Evolutionary conservation across 37 sponge, comb jelly and placozoan species (phyloP).

Genomic region (Beroe forskalii): DNA sequence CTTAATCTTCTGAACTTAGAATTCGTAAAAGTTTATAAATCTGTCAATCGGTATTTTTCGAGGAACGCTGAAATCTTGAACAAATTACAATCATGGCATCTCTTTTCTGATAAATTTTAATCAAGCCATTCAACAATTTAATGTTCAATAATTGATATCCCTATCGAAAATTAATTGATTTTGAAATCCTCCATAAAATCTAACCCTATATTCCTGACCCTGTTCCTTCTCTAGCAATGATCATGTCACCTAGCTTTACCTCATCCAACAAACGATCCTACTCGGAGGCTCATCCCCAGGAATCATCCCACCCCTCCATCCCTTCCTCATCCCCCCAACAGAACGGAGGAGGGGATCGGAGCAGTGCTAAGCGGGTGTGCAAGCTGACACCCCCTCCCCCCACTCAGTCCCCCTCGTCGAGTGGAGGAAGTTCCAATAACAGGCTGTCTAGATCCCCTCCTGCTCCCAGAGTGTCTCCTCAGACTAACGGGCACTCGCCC

Average conservation of each 20-base stretch:
- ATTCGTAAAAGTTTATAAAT: too few species aligned
- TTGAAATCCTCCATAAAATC: too few species aligned
- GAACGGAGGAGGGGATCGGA: not conserved
- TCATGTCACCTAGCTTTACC: not conserved
- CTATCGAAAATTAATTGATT: too few species aligned
- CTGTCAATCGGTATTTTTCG: too few species aligned
- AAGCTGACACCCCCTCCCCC: not conserved
- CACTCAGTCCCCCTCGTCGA: not conserved
- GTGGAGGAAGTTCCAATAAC: too few species aligned
- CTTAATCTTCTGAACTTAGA: too few species aligned
- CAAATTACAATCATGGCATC: too few species aligned
- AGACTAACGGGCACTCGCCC: not conserved
- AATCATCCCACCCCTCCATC: not conserved
- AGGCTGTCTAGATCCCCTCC: not conserved
- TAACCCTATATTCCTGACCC: not conserved
- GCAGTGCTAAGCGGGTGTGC: constrained; percentile 38
- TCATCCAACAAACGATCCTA: not conserved
- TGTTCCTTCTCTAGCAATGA: not conserved
- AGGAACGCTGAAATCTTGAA: too few species aligned
- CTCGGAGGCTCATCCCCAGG: not conserved
- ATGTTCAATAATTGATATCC: too few species aligned
- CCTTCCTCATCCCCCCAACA: not conserved
- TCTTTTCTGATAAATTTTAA: too few species aligned
- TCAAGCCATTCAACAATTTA: too few species aligned
- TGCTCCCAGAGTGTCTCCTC: not conserved